Base-by-base conservation (phyloP, 1,140 invertebrate species). In the Temnothorax nylanderi region DNA sequence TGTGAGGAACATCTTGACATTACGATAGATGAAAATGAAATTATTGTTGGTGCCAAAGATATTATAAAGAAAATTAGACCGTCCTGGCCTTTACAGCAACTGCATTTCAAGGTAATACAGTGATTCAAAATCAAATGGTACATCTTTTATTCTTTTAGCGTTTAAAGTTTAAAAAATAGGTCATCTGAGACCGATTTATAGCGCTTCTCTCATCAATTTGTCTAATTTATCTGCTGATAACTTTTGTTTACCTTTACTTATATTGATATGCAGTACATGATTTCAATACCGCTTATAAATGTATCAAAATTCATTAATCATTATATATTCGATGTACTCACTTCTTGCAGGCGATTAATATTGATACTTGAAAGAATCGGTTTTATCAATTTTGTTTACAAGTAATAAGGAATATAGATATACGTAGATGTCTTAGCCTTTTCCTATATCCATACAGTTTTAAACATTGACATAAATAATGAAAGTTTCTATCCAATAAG, bases 51-150 rank as follows among this genome's bases (percentile, higher is more conserved):
- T 89, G 96, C 96, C 72, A 95, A 93, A 88, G 92, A 95, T 89
- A 91, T 96, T 90, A 93, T 96, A 87, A 95, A 95, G 90, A 94
- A 91, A 56, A 96, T 96, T 80, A 95, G 96, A 88, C 96, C 96
- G 65, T 89, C 92, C n/a, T 96, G 96, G 96, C 92, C 95, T 54
- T 87, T 94, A 60, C 94, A 94, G 90, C 92, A 95, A 87, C 90
- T 96, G 74, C 90, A 95, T 86, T 95, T 95, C 88, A 96, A 96
- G 95, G 96, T 96, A 94, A 89, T 65, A 49, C 5, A 67, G 16
- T 13, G 13, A 16, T 58, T 56, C 6, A 75, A 75, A 58, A 18
- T 21, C 8, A 34, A 26, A 1, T 1, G 1, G 1, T 26, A 34
- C 6, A 51, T 34, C 6, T 51, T 3, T 51, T 32, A 32, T 49